These are phyloP conservation scores for Apolygus lucorum DNA, from an alignment of 1,140 invertebrate genomes.

Conservation along the genomic window DNA sequence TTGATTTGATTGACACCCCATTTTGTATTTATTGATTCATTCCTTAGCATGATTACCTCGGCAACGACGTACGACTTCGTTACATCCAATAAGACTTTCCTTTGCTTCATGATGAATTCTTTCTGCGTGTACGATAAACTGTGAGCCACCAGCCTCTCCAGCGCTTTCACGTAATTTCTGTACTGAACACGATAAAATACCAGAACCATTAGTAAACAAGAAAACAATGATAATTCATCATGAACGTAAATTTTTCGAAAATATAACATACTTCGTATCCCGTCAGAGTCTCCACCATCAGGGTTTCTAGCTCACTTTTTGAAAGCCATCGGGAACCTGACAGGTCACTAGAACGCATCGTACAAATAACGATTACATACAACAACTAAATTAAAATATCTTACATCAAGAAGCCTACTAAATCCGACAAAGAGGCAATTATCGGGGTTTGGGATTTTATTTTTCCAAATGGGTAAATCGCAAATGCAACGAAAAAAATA, in stretches of 20 bases:
- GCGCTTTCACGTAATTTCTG: constrained; percentile 57
- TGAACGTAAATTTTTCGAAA: constrained; percentile 16
- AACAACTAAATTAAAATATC: constrained; percentile 19
- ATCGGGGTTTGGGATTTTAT: too few relatives aligned
- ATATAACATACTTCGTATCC: constrained; percentile 55
- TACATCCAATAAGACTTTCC: constrained; percentile 22
- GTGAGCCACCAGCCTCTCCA: constrained; percentile 60
- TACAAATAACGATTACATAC: constrained; percentile 12
- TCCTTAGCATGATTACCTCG: constrained; percentile 25
- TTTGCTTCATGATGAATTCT: constrained; percentile 28
- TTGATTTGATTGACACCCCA: too few relatives aligned
- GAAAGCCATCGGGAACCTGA: constrained; percentile 52
- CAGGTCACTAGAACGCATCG: constrained; percentile 4
- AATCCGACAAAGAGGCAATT: not conserved
- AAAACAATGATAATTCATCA: constrained; percentile 26
- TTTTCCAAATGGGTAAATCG: too few relatives aligned
- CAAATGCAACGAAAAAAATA: too few relatives aligned
- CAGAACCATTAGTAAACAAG: too few relatives aligned
- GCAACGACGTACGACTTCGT: constrained; percentile 14
- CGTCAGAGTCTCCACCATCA: constrained; percentile 60
- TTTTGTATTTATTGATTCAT: too few relatives aligned
- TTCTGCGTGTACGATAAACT: constrained; percentile 47
- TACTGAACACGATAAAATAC: too few relatives aligned
- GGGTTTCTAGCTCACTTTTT: constrained; percentile 54
- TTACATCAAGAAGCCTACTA: constrained; percentile 9